Base-by-base conservation (phyloP, 2,797 vertebrate species). In the Chelidonichthys spinosus region DNA sequence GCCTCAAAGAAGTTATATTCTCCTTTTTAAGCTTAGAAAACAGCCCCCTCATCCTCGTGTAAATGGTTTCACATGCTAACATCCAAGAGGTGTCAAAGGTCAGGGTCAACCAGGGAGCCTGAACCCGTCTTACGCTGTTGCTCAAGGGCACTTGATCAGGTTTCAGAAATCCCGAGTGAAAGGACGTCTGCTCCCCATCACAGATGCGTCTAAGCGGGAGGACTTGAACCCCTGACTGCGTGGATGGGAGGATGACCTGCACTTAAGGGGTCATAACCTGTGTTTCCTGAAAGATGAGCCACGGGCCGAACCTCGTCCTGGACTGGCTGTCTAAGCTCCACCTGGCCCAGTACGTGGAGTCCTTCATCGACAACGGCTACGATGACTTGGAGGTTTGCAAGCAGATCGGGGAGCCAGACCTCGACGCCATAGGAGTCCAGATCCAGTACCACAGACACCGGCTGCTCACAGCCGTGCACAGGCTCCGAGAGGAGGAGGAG, bases 311-410 rank as follows among this genome's bases (percentile, higher is more conserved):
- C 84, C 94, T 98, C 64, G 96, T 98, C 33, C 96, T 96, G 64
- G 96, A 97, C 89, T 98, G 97, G 97, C 94, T 98, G 72, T 95
- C 92, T 35, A 94, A 95, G 85, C 93, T 98, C 62, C 95, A 96
- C 74, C 93, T 98, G 54, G 75, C 94, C 35, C 96, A 97, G 78
- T 98, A 98, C 50, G 92, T 95, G 6, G 96, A 98, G 88, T 93
- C 96, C 2, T 98, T 98, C 89, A 92, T 98, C 52, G 97, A 98
- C 71, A 98, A 98, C 66, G 97, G 97, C 42, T 98, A 98, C 47
- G 97, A 98, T 55, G 97, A 98, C 76, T 82, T 98, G 93, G 97
- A 98, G 83, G 96, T 98, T 2, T 98, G 97, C 72, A 97, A 97
- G 67, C 97, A 97, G 91, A 98, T 98, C 66, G 97, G 97, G 36